Conservation (phyloP, 2,113 vertebrate species). For the Ranitomeya variabilis region DNA sequence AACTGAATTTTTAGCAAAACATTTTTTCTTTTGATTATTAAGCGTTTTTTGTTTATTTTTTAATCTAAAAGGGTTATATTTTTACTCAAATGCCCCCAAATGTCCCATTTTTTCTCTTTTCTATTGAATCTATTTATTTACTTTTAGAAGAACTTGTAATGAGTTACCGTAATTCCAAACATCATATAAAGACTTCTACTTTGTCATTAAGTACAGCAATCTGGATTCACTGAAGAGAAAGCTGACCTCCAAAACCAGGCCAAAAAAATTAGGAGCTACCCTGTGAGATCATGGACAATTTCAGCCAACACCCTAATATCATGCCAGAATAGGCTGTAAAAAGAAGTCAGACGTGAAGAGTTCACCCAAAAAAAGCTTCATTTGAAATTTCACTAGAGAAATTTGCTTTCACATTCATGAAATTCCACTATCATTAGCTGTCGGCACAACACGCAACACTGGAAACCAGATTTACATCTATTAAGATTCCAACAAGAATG, state of each 20-base stretch:
- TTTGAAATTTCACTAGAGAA: not conserved
- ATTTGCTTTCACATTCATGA: not conserved
- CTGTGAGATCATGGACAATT: not conserved
- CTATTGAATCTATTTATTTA: not conserved
- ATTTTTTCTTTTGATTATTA: not conserved
- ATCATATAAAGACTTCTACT: not conserved
- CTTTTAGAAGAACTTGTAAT: not conserved
- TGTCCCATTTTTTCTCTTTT: not conserved
- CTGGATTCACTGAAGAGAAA: not conserved
- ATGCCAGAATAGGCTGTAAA: not conserved
- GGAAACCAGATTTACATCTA: too few relatives aligned
- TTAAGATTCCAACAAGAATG: too few relatives aligned
- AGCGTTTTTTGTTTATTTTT: not conserved
- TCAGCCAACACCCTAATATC: constrained; percentile 1
- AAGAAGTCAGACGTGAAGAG: not conserved
- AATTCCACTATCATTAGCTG: too few relatives aligned
- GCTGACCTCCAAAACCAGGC: not conserved
- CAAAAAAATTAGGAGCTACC: not conserved
- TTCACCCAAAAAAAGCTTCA: not conserved
- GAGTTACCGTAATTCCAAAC: not conserved
- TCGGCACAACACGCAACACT: too few relatives aligned
- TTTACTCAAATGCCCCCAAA: not conserved
- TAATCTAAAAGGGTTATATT: not conserved
- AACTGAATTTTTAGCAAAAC: not conserved
- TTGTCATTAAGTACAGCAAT: not conserved